Evolutionary conservation across 2,797 vertebrate species (phyloP), one percentile per base, ranked within the genome.

Genomic region (Meda fulgida): DNA sequence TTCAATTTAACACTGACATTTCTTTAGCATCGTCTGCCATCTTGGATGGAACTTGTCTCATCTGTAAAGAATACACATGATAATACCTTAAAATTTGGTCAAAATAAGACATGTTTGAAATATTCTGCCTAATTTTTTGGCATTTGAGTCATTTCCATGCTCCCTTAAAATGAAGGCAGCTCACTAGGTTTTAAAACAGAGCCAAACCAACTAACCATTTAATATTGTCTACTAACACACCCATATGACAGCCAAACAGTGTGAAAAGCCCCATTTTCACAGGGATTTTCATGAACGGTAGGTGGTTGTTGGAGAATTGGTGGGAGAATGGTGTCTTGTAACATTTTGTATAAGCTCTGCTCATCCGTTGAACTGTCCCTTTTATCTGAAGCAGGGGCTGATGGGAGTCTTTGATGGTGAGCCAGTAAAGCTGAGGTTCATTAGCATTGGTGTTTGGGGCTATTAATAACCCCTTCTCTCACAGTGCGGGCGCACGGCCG

Each of bases 381-480:
- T 89, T 91, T 86, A 90, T 89, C 83, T 87, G 84, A 83, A 85
- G 85, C 78, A 65, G 70, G 78, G 87, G 66, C 77, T 82, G 75
- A 88, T 87, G 80, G 79, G 84, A 80, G 84, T 66, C 90, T 91
- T 91, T 91, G 85, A 91, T 86, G 85, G 84, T n/a, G 29, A 85
- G 91, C 91, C 91, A 91, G 85, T 83, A 76, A 80, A 88, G 76
- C 91, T 93, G 93, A 91, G 88, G 88, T 90, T 72, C 86, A 91
- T 95, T 92, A 91, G 87, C 79, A 87, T 87, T 88, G 87, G 88
- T 90, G 86, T 92, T 87, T 84, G 38, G 82, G 58, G 87, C 91
- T 92, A 91, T 93, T 93, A 91, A 92, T 93, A 94, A 88, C 91
- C 80, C 60, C 63, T 23, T 70, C 40, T 26, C 69, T 82, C 77